Evolutionary conservation across 2,888 invertebrate genomes (phyloP), one percentile per base, ranked within the genome.

Genomic region (Petrophora chlorosata): DNA sequence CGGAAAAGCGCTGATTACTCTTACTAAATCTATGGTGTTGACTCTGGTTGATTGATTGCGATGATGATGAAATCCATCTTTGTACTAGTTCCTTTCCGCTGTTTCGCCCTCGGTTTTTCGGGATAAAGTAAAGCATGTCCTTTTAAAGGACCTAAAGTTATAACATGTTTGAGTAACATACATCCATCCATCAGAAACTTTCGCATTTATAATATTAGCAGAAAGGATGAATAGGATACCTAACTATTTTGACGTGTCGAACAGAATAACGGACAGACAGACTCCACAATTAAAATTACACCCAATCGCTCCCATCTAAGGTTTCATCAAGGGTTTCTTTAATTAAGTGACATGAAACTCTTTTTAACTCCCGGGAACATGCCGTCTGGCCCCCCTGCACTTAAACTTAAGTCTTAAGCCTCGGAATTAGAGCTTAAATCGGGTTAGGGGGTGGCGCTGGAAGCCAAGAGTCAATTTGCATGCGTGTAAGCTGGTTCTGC

Each of bases 311-410:
- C 59, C 51, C 67, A 65, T 63, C 65, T 78, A 79, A 66, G 85
- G 84, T 70, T 86, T 85, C 86, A 61, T 71, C 71, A 73, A 76
- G 59, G 85, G 84, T 76, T 85, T 85, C 83, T 78, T 79, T 84
- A 85, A 86, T 85, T 80, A 85, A 82, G 72, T 73, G 79, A 79
- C 73, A 80, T 69, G 71, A 79, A 73, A 79, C 77, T 56, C 53
- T 78, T 74, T 78, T 75, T 65, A 65, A 67, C 56, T 52, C 28
- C 46, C 41, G 22, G 22, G 48, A 35, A 26, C 44, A 42, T 36
- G 30, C 45, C 36, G 59, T 53, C 56, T 59, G 56, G 33, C 28
- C 8, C n/a, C 33, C 48, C 38, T 40, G 35, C 59, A 43, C 58
- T 63, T 56, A 45, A 70, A 58, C 68, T 65, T 61, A 54, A 66